Base-by-base conservation (phyloP, 2,888 invertebrate genomes). In the Meganola albula region DNA sequence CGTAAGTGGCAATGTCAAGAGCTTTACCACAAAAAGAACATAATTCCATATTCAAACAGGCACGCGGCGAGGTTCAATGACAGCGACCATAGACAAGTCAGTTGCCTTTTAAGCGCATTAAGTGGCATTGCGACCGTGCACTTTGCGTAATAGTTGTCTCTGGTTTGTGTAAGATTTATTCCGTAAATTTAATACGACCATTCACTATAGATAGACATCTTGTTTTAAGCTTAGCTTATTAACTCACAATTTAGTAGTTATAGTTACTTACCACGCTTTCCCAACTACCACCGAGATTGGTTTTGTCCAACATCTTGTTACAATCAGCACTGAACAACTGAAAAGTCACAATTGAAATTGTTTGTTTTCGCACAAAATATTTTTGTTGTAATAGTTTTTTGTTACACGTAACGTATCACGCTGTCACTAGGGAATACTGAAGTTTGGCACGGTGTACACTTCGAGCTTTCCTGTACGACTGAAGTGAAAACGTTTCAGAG, bases 211-310 rank as follows among this genome's bases (percentile, higher is more conserved):
- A 38, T 40, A 28, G 21, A 45, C 21, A 31, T 33, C 27, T 24
- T n/a, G 20, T 20, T 3, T 20, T n/a, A 20, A 20, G 7, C 20
- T 7, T 7, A 20, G 4, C n/a, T 20, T 20, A 10, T 24, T 35
- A 39, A 22, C 9, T 31, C 8, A 12, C 14, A 28, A 2, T 22
- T 31, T 12, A 20, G 25, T 28, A 43, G 24, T 34, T 30, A 21
- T 23, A 48, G 18, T 14, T 27, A 80, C 85, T 77, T 68, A 85
- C 84, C 73, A 85, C 82, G 56, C 84, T 85, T 60, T 85, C 85
- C 85, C 82, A 84, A 67, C 85, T 85, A 58, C 79, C 80, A 41
- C 85, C 83, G 45, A 84, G 42, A 42, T 76, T 65, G 28, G 72
- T 68, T 59, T 76, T 82, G 73, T 85, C 85, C 83, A 85, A 72